Base-by-base conservation (phyloP, 2,797 vertebrate genomes). In the Morus bassanus region DNA sequence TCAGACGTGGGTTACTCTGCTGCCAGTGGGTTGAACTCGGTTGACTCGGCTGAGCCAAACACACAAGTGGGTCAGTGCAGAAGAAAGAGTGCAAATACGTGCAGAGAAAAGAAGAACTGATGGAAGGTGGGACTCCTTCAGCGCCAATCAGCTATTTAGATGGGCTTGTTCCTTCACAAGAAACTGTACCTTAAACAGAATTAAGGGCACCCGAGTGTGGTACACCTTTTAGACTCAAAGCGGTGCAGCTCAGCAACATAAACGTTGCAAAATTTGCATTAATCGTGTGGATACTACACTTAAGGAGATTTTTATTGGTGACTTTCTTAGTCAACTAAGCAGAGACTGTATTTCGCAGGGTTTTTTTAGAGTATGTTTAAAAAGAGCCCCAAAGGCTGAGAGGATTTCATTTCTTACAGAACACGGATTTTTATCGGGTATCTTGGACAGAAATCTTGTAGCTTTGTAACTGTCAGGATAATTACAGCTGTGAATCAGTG, bases 131-230 rank as follows among this genome's bases (percentile, higher is more conserved):
- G 31, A 41, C 43, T 61, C 30, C 33, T 51, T 56, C 11, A 3
- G 28, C 28, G 33, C 21, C 11, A 0, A 23, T 43, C n/a, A 43
- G 21, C 43, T 57, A 5, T 57, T 50, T 9, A 67, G 27, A 69
- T 1, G 27, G 28, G 13, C 28, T 64, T 37, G 7, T 35, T 50
- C 25, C 53, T 70, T 67, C 48, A 21, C 48, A 54, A 45, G 57
- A 70, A 70, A 31, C 31, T 0, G 0, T 33, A 60, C 31, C 37
- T 51, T 25, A 35, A 46, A 33, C 17, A 48, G 50, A 59, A 48
- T n/a, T 48, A 68, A 31, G 22, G 41, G 35, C 13, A 51, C 35
- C 24, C 0, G 0, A 31, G 41, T 13, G 31, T 2, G 1, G 33
- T 22, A 11, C 22, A 39, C 15, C 19, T 68, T 67, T 18, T 24